phyloP scores from a whole-genome alignment of 2,797 vertebrate genomes.

The Pantherophis alleghaniensis region DNA sequence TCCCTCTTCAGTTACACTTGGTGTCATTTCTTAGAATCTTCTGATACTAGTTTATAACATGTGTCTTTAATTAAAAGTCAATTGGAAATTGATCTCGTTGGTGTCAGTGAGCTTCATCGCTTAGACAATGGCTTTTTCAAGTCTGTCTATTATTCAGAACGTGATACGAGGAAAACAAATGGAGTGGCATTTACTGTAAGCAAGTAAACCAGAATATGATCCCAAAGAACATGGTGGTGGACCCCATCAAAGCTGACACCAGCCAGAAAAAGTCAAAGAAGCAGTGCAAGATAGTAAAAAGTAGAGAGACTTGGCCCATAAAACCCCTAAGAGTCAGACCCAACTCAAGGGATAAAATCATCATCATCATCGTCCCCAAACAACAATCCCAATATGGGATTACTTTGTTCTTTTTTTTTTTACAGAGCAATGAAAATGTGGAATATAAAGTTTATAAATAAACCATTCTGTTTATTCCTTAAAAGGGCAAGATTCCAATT shows the following conservation, averaged over 20 bases:
- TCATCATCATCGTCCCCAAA: not conserved
- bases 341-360: not conserved
- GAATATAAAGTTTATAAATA: not conserved
- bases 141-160: not conserved
- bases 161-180: not conserved
- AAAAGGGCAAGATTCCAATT: not conserved
- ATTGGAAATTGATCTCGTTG: no score
- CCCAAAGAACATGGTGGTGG: not conserved
- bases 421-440: not conserved
- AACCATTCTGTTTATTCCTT: not conserved
- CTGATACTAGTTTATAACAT: not conserved
- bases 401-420: not conserved
- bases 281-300: not conserved
- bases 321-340: not conserved
- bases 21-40: not conserved
- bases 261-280: not conserved
- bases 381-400: not conserved
- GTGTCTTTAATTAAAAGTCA: not conserved
- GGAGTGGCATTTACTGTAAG: not conserved
- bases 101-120: not conserved
- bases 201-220: no score
- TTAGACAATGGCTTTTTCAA: not conserved
- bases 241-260: not conserved
- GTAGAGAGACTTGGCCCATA: not conserved
- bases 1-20: not conserved